Evolutionary conservation across 2,888 invertebrate genomes (phyloP), one percentile per base, ranked within the genome.

Genomic region (Cyclophora albipunctata): DNA sequence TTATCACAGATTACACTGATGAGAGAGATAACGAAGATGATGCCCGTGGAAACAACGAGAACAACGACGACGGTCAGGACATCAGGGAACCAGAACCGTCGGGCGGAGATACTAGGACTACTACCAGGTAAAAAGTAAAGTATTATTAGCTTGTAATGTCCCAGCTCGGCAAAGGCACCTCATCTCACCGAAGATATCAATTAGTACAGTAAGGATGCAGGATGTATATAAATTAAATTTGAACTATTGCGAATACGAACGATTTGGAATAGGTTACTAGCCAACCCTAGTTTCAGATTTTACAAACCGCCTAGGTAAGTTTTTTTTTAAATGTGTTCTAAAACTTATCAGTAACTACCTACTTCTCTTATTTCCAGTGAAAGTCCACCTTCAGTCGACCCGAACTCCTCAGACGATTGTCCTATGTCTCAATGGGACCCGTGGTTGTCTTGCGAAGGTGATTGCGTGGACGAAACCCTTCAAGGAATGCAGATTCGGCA

Each of bases 391-490:
- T 42, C 64, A 1, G 57, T 72, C 0, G 80, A 81, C 42, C 76
- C 81, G 0, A 63, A 67, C 0, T 72, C 77, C 0, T 48, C 71
- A 3, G 57, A 67, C 2, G 62, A 72, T 0, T 87, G 87, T 48
- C 78, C 80, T 2, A 71, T 84, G 71, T 75, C 80, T 0, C 57
- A 66, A 0, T 87, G 86, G 86, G 78, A 76, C 3, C 77, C 80
- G 0, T 85, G 86, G 84, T 55, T 68, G 47, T 67, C 73, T 0
- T 85, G 85, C 53, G 73, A 77, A 20, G 83, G 84, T 0, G 69
- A 69, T 0, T 87, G 87, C 37, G 55, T 63, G 3, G 71, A 75
- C 6, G 71, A 70, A 3, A 65, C 58, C 4, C 43, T 79, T 0
- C 50, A 52, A 0, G 87, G 86, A 0, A 73, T 72, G 37, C 72